Evolutionary conservation across 2,888 invertebrate species (phyloP), one percentile per base, ranked within the genome.

Genomic region (Acleris sparsana): DNA sequence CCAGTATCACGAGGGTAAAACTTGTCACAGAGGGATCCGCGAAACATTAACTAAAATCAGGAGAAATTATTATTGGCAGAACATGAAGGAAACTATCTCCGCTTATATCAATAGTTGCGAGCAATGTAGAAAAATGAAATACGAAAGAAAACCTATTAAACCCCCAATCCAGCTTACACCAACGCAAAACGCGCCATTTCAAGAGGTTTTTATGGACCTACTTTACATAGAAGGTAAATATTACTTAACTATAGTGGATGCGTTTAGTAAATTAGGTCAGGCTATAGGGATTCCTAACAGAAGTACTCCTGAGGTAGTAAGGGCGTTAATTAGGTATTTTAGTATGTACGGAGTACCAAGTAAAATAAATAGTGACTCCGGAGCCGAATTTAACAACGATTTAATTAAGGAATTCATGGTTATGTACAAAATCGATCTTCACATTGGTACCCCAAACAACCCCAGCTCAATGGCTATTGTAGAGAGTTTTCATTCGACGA

Each of bases 11-110:
- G 33, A 53, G 43, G 74, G 75, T 0, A 73, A 72, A 68, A 73
- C 71, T 0, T 72, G 72, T 17, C 73, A 77, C 20, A n/a, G 74
- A 4, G 74, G 75, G 0, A 75, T 77, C 6, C 72, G 62, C 4
- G 72, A 77, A 69, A 75, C 74, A 0, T 0, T 70, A 3, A 33
- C 58, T 2, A 53, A 65, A 9, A 18, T 78, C 5, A 73, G 63
- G 63, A 53, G 72, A 44, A 46, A 20, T 13, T 75, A 73, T 56
- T 75, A 18, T 39, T 74, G 72, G 74, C 7, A 39, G 7, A 74
- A 75, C 20, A 66, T 77, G 69, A 63, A 73, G 25, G 18, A 69
- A 25, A 73, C 70, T 0, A 63, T 76, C 17, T 16, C 69, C 1
- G 61, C 62, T 1, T 25, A 68, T 0, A 69, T 72, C 7, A 67